phyloP scores from a whole-genome alignment of 2,797 vertebrate genomes.

The Bradypodion ventrale region DNA sequence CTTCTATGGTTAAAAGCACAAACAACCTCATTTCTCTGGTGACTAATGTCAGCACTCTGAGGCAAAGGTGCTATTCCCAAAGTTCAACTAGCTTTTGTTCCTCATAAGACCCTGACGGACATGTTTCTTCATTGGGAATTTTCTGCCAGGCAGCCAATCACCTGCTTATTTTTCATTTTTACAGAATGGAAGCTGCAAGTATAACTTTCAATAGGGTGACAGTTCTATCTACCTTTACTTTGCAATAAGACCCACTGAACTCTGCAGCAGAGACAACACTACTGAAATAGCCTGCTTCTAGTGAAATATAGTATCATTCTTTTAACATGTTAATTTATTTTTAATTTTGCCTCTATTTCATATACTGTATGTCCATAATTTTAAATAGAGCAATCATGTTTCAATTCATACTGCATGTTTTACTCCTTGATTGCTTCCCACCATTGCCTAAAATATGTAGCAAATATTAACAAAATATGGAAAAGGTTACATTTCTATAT shows the following conservation, averaged over 20 bases:
- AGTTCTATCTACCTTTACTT: background rate
- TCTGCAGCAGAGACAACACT: no score
- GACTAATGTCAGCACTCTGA: rapidly evolving
- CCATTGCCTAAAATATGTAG: background rate
- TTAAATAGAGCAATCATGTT: no score
- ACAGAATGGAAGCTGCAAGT: background rate
- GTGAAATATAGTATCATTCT: no score
- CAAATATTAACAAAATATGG: background rate
- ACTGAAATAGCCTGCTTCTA: no score
- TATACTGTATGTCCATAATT: no score
- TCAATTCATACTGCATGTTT: background rate
- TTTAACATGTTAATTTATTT: no score
- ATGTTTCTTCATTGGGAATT: background rate
- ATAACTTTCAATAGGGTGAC: background rate
- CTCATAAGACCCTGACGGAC: conserved; percentile 9
- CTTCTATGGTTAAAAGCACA: conserved; percentile 16
- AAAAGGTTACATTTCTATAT: background rate
- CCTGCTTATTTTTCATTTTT: conserved; percentile 8
- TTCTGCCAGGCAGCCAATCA: background rate
- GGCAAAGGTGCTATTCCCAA: background rate
- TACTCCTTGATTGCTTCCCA: background rate
- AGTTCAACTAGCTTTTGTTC: conserved; percentile 8
- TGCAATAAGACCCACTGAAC: background rate
- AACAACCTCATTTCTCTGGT: background rate
- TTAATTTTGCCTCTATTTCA: no score